Evolutionary conservation across 2,888 invertebrate species (phyloP), one percentile per base, ranked within the genome.

Genomic region (Neria commutata): DNA sequence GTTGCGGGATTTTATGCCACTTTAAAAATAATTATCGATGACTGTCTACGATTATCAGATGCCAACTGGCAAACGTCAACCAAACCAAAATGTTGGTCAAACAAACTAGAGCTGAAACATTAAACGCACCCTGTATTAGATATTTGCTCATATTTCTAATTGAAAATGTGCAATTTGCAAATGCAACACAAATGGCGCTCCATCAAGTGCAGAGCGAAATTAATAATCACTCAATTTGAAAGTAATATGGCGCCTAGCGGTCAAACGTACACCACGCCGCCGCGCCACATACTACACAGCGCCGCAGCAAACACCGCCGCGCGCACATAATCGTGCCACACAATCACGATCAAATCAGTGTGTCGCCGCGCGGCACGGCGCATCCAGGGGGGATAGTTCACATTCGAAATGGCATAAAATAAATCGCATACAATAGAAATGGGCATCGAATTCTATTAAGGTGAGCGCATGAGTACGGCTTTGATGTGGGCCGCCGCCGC

Each of bases 371-470:
- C 42, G 14, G 21, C 17, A 42, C 19, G 42, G 42, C 8, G 47
- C 29, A 21, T 23, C 34, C 26, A 33, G 34, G 46, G 54, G 52
- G 50, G 46, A 53, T 16, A 56, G 56, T 40, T 54, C 58, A 64
- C 56, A 45, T 56, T 54, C 34, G 46, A n/a, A 67, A 68, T 68
- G 61, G 24, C 56, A 65, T 71, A 63, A 71, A 76, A 78, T 74
- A 78, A 77, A 78, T 77, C 76, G 74, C 74, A 69, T 76, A 71
- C 76, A 74, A 75, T 75, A 78, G 78, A 74, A 78, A 76, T 73
- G 72, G 76, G 74, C 72, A 71, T 75, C 71, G 75, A 68, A 77
- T 78, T 78, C 79, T 78, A 78, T 78, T 77, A 78, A 78, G 73
- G 71, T 33, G 51, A 60, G 53, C 65, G 66, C 72, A 74, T 68